Percentiles rank a stretch among this genome's conserved stretches.
Evolutionary conservation across 2,888 invertebrate genomes (phyloP).

Genomic region (Dolichopus griseipennis): DNA sequence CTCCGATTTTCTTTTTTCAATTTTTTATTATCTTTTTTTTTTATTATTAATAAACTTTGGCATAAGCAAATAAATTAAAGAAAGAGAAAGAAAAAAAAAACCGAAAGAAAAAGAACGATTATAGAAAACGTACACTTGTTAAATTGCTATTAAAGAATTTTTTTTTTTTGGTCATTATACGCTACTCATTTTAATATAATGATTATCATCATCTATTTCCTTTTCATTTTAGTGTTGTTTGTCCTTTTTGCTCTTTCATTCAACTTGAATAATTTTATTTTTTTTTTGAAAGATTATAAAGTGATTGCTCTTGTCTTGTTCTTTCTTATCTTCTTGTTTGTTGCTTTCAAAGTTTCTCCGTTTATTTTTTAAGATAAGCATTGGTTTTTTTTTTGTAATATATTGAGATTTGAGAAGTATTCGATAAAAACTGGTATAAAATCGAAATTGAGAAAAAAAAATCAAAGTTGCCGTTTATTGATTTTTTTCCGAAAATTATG

Average conservation of each 20-base stretch:
- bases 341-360: neutral
- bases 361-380: neutral
- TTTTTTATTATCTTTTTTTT: neutral
- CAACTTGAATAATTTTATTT: neutral
- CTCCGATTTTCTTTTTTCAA: neutral
- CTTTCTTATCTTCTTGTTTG: no score
- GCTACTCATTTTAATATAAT: neutral
- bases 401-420: no score
- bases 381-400: neutral
- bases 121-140: neutral
- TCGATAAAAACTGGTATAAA: no score
- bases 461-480: no score
- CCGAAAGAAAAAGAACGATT: neutral
- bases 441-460: no score
- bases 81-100: neutral
- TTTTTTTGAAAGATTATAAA: neutral
- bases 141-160: neutral
- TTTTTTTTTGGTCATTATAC: neutral
- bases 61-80: neutral
- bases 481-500: no score
- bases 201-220: neutral
- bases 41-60: neutral
- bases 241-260: neutral
- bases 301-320: neutral
- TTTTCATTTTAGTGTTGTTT: neutral